A percentile compares a stretch with the other conserved stretches of the same genome.
Conservation (phyloP, 2,113 vertebrate genomes). For the Coreoperca whiteheadi region DNA sequence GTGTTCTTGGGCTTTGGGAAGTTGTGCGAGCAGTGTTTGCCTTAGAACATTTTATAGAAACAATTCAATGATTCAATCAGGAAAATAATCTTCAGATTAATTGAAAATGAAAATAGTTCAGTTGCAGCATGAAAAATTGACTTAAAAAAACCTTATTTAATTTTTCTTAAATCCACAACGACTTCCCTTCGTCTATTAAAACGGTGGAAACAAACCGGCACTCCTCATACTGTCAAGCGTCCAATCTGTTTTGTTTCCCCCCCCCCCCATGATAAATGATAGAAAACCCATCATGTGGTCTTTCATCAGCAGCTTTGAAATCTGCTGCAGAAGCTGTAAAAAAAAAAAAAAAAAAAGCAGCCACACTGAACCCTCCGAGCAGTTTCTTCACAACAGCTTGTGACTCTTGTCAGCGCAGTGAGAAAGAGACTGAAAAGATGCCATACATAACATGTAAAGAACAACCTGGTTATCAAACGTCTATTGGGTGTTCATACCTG, state of each 20-base stretch:
- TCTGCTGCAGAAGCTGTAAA: neutral
- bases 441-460: constrained; percentile 31
- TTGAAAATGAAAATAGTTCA: neutral
- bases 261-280: neutral
- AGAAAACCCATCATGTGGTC: neutral
- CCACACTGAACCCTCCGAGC: neutral
- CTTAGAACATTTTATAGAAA: neutral
- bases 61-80: neutral
- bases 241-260: neutral
- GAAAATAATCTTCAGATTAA: no score
- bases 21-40: no score
- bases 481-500: constrained; percentile 62
- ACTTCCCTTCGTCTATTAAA: no score
- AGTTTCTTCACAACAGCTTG: constrained; percentile 37
- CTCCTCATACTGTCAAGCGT: neutral
- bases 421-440: constrained; percentile 36
- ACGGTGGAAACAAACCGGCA: neutral
- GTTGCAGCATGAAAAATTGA: neutral
- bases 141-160: no score
- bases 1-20: no score
- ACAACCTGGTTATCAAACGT: neutral
- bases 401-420: constrained; percentile 20
- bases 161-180: no score
- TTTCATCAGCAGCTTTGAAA: neutral
- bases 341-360: neutral